Base-by-base conservation (phyloP, 2,113 vertebrate species). In the Nyctereutes procyonoides region DNA sequence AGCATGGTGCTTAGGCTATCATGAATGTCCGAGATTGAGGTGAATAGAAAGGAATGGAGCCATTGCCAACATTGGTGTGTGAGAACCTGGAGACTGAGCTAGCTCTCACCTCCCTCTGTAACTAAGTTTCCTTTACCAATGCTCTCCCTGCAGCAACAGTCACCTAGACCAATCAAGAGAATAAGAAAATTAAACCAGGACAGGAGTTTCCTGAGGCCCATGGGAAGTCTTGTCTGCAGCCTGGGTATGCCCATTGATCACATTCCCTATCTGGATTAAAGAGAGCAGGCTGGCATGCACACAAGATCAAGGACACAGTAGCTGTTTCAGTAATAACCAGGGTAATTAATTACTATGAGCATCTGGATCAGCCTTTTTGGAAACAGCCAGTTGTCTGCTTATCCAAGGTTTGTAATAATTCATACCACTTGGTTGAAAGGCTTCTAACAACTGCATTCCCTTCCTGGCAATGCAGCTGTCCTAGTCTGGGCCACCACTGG, bases 91-190 rank as follows among this genome's bases (percentile, higher is more conserved):
- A 90, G 91, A 55, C 28, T 7, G 81, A 86, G 84, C 62, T 90
- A 92, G 94, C 77, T 98, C 97, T 98, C 98, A 98, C 95, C 97
- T 98, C 98, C 98, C 98, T 95, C 89, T 83, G 95, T 71, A 89
- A 94, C 82, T 98, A 97, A 96, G 96, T 94, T 43, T 98, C 95
- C 97, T 98, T 97, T 8, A 32, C 71, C 97, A 98, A 88, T 65
- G 81, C 97, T 96, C 94, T 96, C 82, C 93, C 88, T 96, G 96
- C 97, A 98, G 97, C 98, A 98, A 96, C 97, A 98, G 96, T 98
- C 98, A 98, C 98, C 97, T 98, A 98, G 97, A 98, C 87, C 96
- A 97, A 96, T 96, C 94, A 98, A 98, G 95, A 96, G 97, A 96
- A 98, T 94, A 96, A 98, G 76, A 95, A 97, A 94, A 97, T 98